Conservation (phyloP, 2,113 vertebrate species). For the Seriola quinqueradiata region DNA sequence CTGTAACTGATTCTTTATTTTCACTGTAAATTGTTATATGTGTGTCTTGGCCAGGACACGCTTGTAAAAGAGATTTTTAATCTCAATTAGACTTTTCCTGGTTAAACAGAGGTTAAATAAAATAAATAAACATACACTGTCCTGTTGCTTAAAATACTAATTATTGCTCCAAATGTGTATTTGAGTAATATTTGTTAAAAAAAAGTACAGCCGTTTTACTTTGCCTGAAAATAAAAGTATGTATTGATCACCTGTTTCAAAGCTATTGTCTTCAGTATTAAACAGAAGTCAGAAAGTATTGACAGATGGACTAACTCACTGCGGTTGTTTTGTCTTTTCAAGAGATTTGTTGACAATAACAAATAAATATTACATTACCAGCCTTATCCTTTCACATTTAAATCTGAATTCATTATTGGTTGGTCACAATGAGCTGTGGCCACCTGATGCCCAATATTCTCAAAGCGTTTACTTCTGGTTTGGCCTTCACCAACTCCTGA, state of each 20-base stretch:
- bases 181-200: too few relatives aligned
- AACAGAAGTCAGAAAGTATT: background rate
- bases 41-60: too few relatives aligned
- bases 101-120: too few relatives aligned
- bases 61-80: too few relatives aligned
- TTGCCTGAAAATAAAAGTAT: too few relatives aligned
- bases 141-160: background rate
- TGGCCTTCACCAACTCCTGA: background rate
- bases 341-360: background rate
- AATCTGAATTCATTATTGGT: background rate
- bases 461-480: background rate
- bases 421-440: background rate
- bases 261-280: background rate
- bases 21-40: too few relatives aligned
- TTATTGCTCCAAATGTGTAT: background rate
- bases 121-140: background rate
- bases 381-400: background rate
- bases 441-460: background rate
- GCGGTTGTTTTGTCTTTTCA: background rate
- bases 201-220: too few relatives aligned
- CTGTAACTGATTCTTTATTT: too few relatives aligned
- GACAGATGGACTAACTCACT: background rate
- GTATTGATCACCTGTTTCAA: background rate
- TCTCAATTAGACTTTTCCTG: too few relatives aligned
- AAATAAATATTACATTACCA: too few relatives aligned